Percentiles rank a stretch among this genome's conserved stretches.
These are phyloP conservation scores for Strigamia maritima DNA, from an alignment of 2,888 invertebrate genomes.

Conservation along the genomic window DNA sequence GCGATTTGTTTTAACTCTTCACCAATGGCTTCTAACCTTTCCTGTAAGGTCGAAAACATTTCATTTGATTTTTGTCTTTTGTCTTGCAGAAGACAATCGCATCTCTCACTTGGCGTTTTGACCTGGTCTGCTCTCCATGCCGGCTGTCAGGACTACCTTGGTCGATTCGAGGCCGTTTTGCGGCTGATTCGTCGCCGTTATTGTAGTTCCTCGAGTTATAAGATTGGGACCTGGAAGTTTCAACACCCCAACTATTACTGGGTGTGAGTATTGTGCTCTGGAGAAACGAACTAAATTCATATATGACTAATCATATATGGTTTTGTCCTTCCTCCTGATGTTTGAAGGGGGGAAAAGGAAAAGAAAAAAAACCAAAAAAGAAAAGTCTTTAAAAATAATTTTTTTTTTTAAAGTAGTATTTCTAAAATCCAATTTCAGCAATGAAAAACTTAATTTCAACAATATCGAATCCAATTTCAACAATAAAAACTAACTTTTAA, in stretches of 20 bases:
- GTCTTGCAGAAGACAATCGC: neutral
- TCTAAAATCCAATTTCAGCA: too few relatives aligned
- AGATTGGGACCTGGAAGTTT: constrained; percentile 39
- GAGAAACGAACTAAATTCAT: too few relatives aligned
- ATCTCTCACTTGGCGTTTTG: constrained; percentile 39
- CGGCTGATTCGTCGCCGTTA: constrained; percentile 43
- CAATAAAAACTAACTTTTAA: too few relatives aligned
- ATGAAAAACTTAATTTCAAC: too few relatives aligned
- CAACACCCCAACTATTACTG: constrained; percentile 40
- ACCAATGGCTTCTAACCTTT: constrained; percentile 54
- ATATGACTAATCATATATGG: too few relatives aligned
- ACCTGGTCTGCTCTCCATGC: constrained; percentile 35
- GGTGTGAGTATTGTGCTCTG: neutral
- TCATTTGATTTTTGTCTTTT: neutral
- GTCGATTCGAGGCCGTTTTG: constrained; percentile 43
- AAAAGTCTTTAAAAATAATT: too few relatives aligned
- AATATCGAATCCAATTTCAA: too few relatives aligned
- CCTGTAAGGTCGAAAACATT: constrained; percentile 47
- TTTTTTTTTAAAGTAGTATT: too few relatives aligned
- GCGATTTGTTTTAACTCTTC: constrained; percentile 54
- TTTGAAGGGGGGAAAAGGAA: too few relatives aligned
- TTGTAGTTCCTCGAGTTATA: constrained; percentile 39
- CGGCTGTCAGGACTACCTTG: constrained; percentile 40
- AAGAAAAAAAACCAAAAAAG: too few relatives aligned
- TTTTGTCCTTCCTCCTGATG: too few relatives aligned